These are phyloP conservation scores for Palythoa caribaeorum DNA, from an alignment of 92 coral and sea anemone genomes.

Conservation along the genomic window DNA sequence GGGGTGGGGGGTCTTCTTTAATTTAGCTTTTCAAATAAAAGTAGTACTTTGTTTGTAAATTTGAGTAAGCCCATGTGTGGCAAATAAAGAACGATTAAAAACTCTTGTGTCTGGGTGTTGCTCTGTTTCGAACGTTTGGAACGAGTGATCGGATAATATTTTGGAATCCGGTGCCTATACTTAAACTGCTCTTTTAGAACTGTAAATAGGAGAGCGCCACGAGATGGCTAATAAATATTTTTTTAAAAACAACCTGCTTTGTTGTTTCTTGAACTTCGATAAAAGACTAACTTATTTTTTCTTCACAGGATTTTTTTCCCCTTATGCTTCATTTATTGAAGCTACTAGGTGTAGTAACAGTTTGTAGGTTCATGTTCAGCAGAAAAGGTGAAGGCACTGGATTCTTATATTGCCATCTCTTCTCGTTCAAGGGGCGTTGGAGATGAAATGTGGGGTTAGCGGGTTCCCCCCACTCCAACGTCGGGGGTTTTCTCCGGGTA, in stretches of 20 bases:
- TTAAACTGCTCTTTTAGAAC: background rate
- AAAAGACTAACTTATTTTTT: background rate
- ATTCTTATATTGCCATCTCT: background rate
- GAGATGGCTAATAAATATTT: background rate
- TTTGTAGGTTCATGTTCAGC: background rate
- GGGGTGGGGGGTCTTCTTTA: too few species aligned
- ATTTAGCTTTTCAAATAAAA: too few species aligned
- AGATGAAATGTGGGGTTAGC: background rate
- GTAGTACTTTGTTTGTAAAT: too few species aligned
- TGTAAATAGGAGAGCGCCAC: background rate
- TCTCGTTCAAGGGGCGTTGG: background rate
- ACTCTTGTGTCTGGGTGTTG: background rate
- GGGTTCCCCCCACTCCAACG: background rate
- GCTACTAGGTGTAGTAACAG: background rate
- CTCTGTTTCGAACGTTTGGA: background rate
- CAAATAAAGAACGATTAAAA: background rate
- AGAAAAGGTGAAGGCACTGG: background rate
- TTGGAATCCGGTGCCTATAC: background rate
- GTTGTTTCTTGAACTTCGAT: background rate
- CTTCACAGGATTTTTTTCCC: background rate
- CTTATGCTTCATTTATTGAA: too few species aligned
- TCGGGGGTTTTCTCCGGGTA: background rate
- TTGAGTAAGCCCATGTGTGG: background rate
- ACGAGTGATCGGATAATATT: background rate
- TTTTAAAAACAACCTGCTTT: background rate